Base-by-base conservation (phyloP, 2,888 invertebrate species). In the Diplazon laetatorius region DNA sequence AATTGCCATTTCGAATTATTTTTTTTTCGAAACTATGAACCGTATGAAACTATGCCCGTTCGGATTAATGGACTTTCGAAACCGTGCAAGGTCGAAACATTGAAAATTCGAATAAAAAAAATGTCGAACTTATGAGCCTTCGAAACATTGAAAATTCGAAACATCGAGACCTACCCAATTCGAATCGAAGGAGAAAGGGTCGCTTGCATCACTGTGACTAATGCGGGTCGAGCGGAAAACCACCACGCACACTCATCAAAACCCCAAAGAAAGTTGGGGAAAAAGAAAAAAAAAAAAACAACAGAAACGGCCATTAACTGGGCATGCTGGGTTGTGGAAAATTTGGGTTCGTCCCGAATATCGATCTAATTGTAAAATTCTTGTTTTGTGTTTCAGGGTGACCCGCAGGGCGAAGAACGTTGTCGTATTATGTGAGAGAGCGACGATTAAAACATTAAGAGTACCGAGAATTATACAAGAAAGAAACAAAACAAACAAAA, bases 351-450 rank as follows among this genome's bases (percentile, higher is more conserved):
- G 46, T 70, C 78, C 78, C 78, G 74, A 78, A 70, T 55, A 14
- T 74, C 70, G 65, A 16, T 78, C 70, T 78, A 78, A 78, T 75
- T 78, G 62, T 78, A 71, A 74, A 78, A 62, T 37, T 46, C 22
- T 20, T 55, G 48, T 82, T 82, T 85, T 87, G 68, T 89, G 87
- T 91, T 91, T 60, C 87, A 92, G 91, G 90, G 89, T 22, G 91
- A 92, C 72, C 89, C 89, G 3, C 90, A 88, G 83, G 92, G 92
- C 48, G 93, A 93, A 81, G 93, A 94, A 78, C 92, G 93, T 82
- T 94, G 94, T 90, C 88, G 91, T 82, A 89, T 94, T 80, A 93
- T 93, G 94, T 94, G 89, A 92, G 86, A 71, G 62, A 68, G 76
- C 75, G 70, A 82, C 55, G 72, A 76, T 72, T 80, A 83, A 80